Evolutionary conservation across 2,888 invertebrate genomes (phyloP), one percentile per base, ranked within the genome.

Genomic region (Spialia ferax): DNA sequence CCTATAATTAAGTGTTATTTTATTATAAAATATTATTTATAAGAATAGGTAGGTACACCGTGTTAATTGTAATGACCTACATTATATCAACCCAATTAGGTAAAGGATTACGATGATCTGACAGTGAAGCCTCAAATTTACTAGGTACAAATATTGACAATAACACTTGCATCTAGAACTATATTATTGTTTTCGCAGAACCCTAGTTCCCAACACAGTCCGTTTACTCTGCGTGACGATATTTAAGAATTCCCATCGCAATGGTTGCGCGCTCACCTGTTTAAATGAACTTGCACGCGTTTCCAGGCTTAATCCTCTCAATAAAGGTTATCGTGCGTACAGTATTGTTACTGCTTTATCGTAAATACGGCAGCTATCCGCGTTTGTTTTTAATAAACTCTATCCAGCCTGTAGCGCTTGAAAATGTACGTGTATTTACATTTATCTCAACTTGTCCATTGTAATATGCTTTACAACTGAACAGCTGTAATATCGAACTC

Each of bases 271-370:
- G 74, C 80, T 77, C 75, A 78, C 69, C 71, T 70, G 71, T 71
- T 70, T 79, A 82, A 84, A 85, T 82, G 83, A 81, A 82, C 79
- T 81, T 78, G 81, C 80, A 80, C 83, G 83, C 81, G 83, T 81
- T 76, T 79, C 79, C 76, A 70, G 76, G 74, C 81, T 87, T 92
- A 92, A 91, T 91, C 91, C 89, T 71, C 73, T 75, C 87, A 81
- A 89, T 91, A 87, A 88, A 87, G 78, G 85, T 87, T 86, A 86
- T 85, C 83, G 87, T 84, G 86, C 89, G 87, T 86, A 76, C 84
- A 76, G 77, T 87, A 91, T 87, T 86, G 86, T 81, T 82, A 87
- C 86, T 82, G 86, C 83, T 86, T 82, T 80, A 82, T 66, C 66
- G 66, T 67, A 67, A 67, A 67, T 67, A 67, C 66, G 29, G 60